Evolutionary conservation across 2,113 vertebrate species (phyloP).

Genomic region (Crotalus tigris): DNA sequence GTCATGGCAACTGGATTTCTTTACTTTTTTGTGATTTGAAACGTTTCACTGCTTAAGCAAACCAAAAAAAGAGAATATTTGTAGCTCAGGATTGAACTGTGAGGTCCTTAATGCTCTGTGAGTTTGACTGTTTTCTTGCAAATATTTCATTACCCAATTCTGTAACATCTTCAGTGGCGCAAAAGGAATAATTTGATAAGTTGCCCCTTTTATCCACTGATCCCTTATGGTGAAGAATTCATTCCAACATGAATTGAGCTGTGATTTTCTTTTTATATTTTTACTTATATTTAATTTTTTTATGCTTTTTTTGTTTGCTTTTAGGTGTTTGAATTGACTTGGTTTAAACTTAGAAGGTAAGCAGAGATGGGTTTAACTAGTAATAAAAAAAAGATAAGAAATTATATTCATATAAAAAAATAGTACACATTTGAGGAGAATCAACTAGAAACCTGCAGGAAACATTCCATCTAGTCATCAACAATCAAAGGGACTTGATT

Average conservation of each 20-base stretch:
- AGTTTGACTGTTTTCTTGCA: background rate
- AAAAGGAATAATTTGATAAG: background rate
- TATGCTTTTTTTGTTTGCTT: background rate
- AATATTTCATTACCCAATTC: background rate
- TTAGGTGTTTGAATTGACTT: background rate
- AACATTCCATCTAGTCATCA: background rate
- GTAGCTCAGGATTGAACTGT: background rate
- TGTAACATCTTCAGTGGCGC: background rate
- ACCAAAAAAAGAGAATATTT: too few relatives aligned
- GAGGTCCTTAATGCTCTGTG: background rate
- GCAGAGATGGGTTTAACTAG: background rate
- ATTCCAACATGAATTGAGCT: background rate
- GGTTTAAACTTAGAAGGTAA: background rate
- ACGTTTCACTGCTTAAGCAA: background rate
- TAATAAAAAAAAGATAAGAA: background rate
- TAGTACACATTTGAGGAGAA: background rate
- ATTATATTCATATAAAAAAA: background rate
- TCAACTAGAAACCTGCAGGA: background rate
- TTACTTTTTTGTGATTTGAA: background rate
- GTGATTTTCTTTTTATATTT: background rate
- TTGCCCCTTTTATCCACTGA: background rate
- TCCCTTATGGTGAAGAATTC: background rate
- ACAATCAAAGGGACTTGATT: background rate
- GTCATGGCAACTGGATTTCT: background rate
- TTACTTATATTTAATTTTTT: background rate